Evolutionary conservation across 2,797 vertebrate genomes (phyloP).

Genomic region (Acestrorhynchus altus): DNA sequence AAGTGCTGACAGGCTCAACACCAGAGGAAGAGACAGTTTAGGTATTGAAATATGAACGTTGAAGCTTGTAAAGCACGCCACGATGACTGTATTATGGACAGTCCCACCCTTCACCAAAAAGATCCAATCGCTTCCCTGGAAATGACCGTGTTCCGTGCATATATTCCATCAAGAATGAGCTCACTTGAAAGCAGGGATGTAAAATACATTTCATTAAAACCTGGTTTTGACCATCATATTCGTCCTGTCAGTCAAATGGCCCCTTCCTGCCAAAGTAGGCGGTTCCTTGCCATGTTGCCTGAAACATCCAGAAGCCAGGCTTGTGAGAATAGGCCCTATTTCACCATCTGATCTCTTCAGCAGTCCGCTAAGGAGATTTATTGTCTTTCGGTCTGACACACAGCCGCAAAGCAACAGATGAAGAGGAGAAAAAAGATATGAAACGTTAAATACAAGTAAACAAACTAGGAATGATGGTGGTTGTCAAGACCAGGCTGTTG

Average conservation of each 20-base stretch:
- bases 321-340: not conserved
- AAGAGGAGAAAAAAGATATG: slow-evolving; percentile 29
- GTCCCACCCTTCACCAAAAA: not conserved
- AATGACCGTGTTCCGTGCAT: not conserved
- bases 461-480: slow-evolving; percentile 13
- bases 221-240: too few relatives aligned
- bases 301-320: not conserved
- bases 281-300: not conserved
- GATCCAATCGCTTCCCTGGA: not conserved
- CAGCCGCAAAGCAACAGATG: slow-evolving; percentile 14
- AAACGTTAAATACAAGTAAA: slow-evolving; percentile 31
- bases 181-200: too few relatives aligned
- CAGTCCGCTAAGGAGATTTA: not conserved
- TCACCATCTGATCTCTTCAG: not conserved
- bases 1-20: slow-evolving; percentile 72
- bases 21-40: slow-evolving; percentile 28
- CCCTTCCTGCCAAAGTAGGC: not conserved
- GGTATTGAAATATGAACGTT: not conserved
- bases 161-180: not conserved
- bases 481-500: slow-evolving; percentile 13
- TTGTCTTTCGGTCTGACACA: not conserved
- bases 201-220: too few relatives aligned
- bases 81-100: not conserved
- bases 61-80: not conserved
- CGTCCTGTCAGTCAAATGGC: not conserved